phyloP scores from a whole-genome alignment of 2,888 invertebrate species.

The Priocnemis perturbator region DNA sequence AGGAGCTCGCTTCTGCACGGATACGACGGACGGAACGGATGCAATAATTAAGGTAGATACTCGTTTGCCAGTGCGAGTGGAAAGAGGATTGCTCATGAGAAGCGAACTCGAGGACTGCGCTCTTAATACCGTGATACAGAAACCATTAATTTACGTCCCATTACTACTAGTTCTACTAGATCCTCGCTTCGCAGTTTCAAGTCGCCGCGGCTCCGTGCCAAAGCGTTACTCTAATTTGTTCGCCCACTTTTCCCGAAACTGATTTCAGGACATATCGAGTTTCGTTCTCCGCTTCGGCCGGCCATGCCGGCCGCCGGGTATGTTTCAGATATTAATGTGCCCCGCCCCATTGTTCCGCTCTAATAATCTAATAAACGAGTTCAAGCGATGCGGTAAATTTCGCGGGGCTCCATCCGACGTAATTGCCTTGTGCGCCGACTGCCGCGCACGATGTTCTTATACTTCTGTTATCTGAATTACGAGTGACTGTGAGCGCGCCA shows the following conservation, averaged over 20 bases:
- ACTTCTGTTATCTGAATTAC: no score
- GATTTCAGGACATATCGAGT: slow-evolving; percentile 20
- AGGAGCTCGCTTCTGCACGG: slow-evolving; percentile 32
- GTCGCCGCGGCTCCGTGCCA: slow-evolving; percentile 32
- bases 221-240: slow-evolving; percentile 38
- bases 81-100: slow-evolving; percentile 1
- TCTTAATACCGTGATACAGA: slow-evolving; percentile 50
- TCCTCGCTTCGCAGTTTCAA: slow-evolving; percentile 15
- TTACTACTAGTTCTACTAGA: slow-evolving; percentile 36
- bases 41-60: slow-evolving; percentile 61
- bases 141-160: slow-evolving; percentile 61
- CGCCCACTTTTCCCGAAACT: slow-evolving; percentile 33
- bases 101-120: slow-evolving; percentile 17
- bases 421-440: neutral
- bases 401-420: neutral
- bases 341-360: slow-evolving; percentile 18
- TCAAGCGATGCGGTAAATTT: slow-evolving; percentile 18
- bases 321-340: slow-evolving; percentile 22
- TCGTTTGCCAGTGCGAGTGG: neutral
- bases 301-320: slow-evolving; percentile 9
- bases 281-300: slow-evolving; percentile 4
- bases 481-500: no score
- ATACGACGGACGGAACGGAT: slow-evolving; percentile 35
- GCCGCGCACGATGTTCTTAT: neutral
- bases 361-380: slow-evolving; percentile 34